These are phyloP conservation scores for Cryptocheilus praepositus DNA, from an alignment of 2,888 invertebrate species.

Conservation along the genomic window DNA sequence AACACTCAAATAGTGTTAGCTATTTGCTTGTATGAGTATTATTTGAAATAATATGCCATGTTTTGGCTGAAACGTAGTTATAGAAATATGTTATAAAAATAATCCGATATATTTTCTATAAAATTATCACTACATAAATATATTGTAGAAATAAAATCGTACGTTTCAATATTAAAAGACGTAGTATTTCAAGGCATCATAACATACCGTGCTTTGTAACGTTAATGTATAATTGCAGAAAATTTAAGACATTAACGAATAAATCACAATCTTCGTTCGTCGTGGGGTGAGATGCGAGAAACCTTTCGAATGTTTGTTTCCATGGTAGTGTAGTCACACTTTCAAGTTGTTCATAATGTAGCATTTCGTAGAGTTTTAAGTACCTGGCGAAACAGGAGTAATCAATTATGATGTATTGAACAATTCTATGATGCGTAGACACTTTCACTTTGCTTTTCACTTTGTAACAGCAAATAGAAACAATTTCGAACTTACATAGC, in stretches of 20 bases:
- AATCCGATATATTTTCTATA: too few relatives aligned
- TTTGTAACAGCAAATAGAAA: background rate
- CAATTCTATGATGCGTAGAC: background rate
- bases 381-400: conserved; percentile 70
- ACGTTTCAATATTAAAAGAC: too few relatives aligned
- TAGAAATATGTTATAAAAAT: too few relatives aligned
- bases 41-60: too few relatives aligned
- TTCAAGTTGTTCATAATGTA: conserved; percentile 63
- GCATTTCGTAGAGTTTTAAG: conserved; percentile 72
- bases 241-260: conserved; percentile 76
- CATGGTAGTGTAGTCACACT: conserved; percentile 78
- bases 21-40: too few relatives aligned
- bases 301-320: conserved; percentile 79
- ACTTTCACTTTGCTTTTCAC: background rate
- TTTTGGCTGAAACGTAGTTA: too few relatives aligned
- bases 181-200: too few relatives aligned
- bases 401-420: background rate
- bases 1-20: too few relatives aligned
- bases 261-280: conserved; percentile 80
- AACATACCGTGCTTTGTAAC: conserved; percentile 56
- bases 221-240: conserved; percentile 69
- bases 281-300: conserved; percentile 80
- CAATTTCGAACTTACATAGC: conserved; percentile 75
- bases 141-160: too few relatives aligned
- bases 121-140: too few relatives aligned